Conservation (phyloP, 2,113 vertebrate genomes). For the Hoplias malabaricus region DNA sequence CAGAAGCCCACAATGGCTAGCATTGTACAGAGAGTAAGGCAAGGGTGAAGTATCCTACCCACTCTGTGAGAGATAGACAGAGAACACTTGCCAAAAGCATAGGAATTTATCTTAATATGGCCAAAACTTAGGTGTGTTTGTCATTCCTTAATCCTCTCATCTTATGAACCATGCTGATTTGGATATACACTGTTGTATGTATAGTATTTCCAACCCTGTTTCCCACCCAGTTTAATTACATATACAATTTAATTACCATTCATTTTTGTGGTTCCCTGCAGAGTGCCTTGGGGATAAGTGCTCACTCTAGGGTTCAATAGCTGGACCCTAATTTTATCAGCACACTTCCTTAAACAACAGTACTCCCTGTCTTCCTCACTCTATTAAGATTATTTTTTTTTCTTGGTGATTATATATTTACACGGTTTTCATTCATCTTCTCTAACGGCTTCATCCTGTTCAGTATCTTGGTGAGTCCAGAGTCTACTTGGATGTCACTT, state of each 20-base stretch:
- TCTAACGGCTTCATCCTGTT: too few species aligned
- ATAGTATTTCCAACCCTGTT: not conserved
- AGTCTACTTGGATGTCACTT: too few species aligned
- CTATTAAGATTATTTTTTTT: not conserved
- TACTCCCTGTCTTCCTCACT: not conserved
- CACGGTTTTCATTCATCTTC: too few species aligned
- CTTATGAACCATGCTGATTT: not conserved
- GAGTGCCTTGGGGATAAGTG: not conserved
- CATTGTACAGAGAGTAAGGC: too few species aligned
- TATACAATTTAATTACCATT: not conserved
- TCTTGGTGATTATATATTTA: too few species aligned
- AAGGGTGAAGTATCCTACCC: too few species aligned
- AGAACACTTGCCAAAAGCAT: too few species aligned
- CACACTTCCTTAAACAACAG: not conserved
- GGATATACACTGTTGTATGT: not conserved
- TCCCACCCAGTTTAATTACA: slow-evolving; percentile 51
- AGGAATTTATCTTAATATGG: too few species aligned
- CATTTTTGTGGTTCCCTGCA: not conserved
- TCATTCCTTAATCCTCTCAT: not conserved
- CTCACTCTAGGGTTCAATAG: not conserved
- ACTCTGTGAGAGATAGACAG: too few species aligned
- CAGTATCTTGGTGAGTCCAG: too few species aligned
- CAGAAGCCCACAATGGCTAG: too few species aligned
- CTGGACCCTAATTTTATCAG: not conserved
- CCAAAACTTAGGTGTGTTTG: not conserved